These are phyloP conservation scores for Campoplex capitator DNA, from an alignment of 2,888 invertebrate species.

Conservation along the genomic window DNA sequence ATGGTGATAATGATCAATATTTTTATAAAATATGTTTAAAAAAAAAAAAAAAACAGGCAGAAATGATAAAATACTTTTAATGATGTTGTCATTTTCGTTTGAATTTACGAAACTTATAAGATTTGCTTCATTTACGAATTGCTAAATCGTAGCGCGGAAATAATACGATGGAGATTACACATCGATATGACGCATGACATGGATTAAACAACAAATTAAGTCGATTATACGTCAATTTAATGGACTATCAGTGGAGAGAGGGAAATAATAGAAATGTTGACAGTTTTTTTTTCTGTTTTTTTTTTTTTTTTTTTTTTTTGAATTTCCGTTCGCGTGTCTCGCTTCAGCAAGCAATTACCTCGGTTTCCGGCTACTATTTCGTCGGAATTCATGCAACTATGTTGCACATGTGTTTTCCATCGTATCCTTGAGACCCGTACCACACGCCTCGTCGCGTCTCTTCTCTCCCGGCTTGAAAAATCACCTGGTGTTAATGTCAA, in stretches of 20 bases:
- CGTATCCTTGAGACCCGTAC: constrained; percentile 37
- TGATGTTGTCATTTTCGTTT: neutral
- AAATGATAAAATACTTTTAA: neutral
- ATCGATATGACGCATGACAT: neutral
- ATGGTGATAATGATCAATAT: neutral
- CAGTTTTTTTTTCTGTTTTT: neutral
- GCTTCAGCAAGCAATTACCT: constrained; percentile 10
- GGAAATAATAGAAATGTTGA: neutral
- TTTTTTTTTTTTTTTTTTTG: neutral
- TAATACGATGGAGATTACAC: neutral
- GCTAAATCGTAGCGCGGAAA: neutral
- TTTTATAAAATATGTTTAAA: too few species aligned
- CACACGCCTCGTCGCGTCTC: constrained; percentile 19
- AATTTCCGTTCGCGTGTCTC: constrained; percentile 46
- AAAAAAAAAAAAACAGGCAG: neutral
- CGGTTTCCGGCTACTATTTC: constrained; percentile 45
- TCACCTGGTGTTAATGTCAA: constrained; percentile 28
- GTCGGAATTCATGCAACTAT: constrained; percentile 10
- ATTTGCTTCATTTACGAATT: neutral
- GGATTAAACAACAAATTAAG: neutral
- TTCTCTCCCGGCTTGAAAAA: constrained; percentile 28
- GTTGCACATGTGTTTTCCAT: constrained; percentile 26
- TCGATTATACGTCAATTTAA: neutral
- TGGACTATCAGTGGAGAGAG: neutral
- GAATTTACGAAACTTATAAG: neutral